phyloP scores from a whole-genome alignment of 1,140 invertebrate genomes.

The Rhizoglyphus robini region DNA sequence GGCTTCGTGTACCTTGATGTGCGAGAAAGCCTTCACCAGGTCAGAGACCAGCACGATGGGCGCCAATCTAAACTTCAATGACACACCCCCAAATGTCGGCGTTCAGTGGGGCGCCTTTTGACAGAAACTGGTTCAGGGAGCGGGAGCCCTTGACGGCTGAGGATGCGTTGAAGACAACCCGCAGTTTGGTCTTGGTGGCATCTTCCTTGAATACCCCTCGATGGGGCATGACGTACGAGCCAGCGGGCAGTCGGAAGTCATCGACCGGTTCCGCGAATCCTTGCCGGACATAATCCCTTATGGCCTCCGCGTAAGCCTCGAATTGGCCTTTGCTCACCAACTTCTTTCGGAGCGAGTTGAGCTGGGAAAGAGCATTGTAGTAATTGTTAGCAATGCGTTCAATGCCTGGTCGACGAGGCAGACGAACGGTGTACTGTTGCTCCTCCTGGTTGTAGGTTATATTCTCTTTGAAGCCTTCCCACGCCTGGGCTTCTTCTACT shows the following conservation, averaged over 20 bases:
- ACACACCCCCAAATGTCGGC: not conserved
- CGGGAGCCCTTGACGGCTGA: not conserved
- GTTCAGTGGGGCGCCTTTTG: not conserved
- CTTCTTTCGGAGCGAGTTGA: not conserved
- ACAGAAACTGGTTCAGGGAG: not conserved
- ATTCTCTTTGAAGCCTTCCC: not conserved
- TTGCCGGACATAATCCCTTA: not conserved
- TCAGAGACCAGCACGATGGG: not conserved
- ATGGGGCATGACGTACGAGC: not conserved
- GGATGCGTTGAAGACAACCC: not conserved
- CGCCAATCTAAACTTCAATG: not conserved
- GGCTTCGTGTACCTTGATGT: not conserved
- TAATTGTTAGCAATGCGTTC: not conserved
- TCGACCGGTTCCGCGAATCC: not conserved
- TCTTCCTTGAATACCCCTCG: not conserved
- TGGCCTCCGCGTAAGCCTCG: not conserved
- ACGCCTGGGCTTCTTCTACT: not conserved
- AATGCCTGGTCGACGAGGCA: not conserved
- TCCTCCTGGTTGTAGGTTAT: not conserved
- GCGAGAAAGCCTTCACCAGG: no score
- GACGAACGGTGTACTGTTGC: not conserved
- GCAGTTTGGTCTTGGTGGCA: not conserved
- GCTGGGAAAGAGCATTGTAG: not conserved
- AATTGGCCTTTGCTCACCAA: not conserved
- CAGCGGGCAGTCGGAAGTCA: not conserved